Evolutionary conservation across 2,113 vertebrate genomes (phyloP), one percentile per base, ranked within the genome.

Genomic region (Galeopterus variegatus): DNA sequence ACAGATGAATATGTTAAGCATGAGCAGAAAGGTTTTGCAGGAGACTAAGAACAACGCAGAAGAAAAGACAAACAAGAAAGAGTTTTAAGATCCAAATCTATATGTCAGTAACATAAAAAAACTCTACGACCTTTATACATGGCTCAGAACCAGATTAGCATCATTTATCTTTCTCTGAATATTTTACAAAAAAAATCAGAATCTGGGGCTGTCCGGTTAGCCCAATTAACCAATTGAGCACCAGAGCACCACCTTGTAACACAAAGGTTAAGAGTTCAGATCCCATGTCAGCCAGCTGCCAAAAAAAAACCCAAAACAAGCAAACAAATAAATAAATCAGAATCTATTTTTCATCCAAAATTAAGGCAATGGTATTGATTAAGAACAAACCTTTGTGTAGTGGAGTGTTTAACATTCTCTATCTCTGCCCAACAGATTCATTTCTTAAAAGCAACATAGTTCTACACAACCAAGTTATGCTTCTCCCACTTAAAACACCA

Each of bases 141-240:
- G 33, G 75, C 41, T 87, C 60, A 90, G 56, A 86, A 52, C 18
- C 31, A 21, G 24, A 5, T 4, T 19, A 62, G 33, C 13, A 11
- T 89, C 19, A n/a, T 76, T 41, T 81, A 48, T 26, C 56, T 67
- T 89, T 48, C 23, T 54, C 80, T 65, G 26, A 50, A 5, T 77
- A 77, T 58, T 77, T 81, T 41, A 91, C 41, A 94, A 82, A 90
- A 33, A 84, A 93, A 90, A 56, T 54, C 54, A 80, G 81, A 90
- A 80, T 76, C 41, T 41, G 41, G 41, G 41, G 41, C 41, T 41
- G 41, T 41, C 41, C 41, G 41, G 41, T 41, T 41, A 41, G 41
- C 41, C 41, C 41, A 41, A 41, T 41, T n/a, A n/a, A n/a, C n/a
- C n/a, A n/a, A n/a, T n/a, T n/a, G n/a, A n/a, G n/a, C n/a, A n/a